Conservation (phyloP, 2,888 invertebrate genomes). For the Colostygia pectinataria region DNA sequence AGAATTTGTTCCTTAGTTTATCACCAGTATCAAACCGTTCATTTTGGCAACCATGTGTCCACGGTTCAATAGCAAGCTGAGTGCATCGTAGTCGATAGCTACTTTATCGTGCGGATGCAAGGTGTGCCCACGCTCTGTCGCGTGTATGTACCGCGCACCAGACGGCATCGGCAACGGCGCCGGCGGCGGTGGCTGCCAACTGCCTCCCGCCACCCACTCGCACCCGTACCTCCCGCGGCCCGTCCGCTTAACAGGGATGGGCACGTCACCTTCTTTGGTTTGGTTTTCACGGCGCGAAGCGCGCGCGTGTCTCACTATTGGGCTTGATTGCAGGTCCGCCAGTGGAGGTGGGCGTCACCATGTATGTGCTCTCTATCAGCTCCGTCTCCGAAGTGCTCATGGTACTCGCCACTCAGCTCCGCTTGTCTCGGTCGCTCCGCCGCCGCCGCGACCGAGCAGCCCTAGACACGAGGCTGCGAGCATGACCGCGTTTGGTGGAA, state of each 20-base stretch:
- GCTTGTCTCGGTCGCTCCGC: conserved; percentile 72
- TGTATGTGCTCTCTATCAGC: conserved; percentile 99
- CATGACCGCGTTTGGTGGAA: conserved; percentile 79
- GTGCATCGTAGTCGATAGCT: conserved; percentile 13
- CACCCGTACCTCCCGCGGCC: conserved; percentile 53
- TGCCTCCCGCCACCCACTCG: conserved; percentile 42
- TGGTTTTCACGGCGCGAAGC: conserved; percentile 71
- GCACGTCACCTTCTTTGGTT: conserved; percentile 70
- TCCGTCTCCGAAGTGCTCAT: conserved; percentile 99
- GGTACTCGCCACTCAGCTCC: conserved; percentile 87
- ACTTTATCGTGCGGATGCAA: background rate
- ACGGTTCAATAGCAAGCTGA: conserved; percentile 66
- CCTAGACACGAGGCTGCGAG: conserved; percentile 82
- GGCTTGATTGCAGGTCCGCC: conserved; percentile 94
- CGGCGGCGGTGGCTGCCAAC: conserved; percentile 14
- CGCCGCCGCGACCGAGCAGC: conserved; percentile 79
- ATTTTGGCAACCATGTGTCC: conserved; percentile 81
- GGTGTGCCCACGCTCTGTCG: conserved; percentile 16
- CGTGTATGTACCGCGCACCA: conserved; percentile 22
- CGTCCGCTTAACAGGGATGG: conserved; percentile 58
- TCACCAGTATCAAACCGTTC: conserved; percentile 80
- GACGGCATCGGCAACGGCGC: background rate
- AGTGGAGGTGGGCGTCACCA: conserved; percentile 98
- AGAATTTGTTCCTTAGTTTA: conserved; percentile 70
- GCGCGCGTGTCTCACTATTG: conserved; percentile 73